Evolutionary conservation across 1,140 invertebrate species (phyloP).

Genomic region (Aphis gossypii): DNA sequence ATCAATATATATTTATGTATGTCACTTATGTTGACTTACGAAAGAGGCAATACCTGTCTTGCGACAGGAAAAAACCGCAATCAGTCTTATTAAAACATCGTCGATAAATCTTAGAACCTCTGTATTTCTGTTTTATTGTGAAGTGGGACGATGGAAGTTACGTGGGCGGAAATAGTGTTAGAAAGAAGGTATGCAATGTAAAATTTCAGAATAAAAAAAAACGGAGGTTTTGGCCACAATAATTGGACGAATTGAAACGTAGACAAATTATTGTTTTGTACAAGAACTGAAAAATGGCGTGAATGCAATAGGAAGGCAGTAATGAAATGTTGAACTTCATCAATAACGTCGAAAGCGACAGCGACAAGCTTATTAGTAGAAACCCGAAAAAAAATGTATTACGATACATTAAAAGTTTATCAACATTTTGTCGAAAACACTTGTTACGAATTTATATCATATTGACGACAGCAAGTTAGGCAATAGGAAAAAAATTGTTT

Average conservation of each 20-base stretch:
- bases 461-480: background rate
- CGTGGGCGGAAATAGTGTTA: background rate
- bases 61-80: background rate
- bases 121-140: background rate
- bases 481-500: background rate
- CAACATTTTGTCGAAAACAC: conserved; percentile 8
- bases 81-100: background rate
- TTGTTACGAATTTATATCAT: background rate
- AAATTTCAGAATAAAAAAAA: background rate
- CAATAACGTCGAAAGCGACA: conserved; percentile 28
- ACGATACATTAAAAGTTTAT: background rate
- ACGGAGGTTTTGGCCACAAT: background rate
- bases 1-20: background rate
- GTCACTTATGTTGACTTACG: background rate
- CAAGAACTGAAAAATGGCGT: background rate
- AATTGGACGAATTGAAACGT: conserved; percentile 48
- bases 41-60: background rate
- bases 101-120: background rate
- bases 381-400: background rate
- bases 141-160: background rate
- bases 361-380: conserved; percentile 23
- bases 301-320: background rate
- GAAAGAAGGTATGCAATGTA: background rate
- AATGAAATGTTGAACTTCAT: background rate
- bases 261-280: conserved; percentile 18